Evolutionary conservation across 2,888 invertebrate genomes (phyloP).

Genomic region (Eristalis arbustorum): DNA sequence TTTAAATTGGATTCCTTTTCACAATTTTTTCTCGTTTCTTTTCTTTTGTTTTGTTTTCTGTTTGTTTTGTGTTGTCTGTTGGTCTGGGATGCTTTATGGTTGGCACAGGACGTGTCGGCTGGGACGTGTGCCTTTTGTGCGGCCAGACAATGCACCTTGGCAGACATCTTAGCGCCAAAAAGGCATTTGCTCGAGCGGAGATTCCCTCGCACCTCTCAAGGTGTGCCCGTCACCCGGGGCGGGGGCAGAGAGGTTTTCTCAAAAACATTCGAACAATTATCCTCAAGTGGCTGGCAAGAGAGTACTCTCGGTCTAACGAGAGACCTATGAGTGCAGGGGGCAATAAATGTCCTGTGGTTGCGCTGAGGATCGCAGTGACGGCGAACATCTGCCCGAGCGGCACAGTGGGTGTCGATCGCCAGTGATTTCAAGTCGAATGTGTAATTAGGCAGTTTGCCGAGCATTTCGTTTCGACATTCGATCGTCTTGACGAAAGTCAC

Average conservation of each 20-base stretch:
- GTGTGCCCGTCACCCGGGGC: conserved; percentile 47
- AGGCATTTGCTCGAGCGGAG: background rate
- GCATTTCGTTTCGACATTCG: background rate
- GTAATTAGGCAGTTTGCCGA: conserved; percentile 40
- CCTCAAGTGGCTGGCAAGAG: conserved; percentile 45
- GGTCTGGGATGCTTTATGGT: conserved; percentile 14
- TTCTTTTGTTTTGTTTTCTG: background rate
- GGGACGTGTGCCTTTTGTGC: conserved; percentile 46
- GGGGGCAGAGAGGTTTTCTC: conserved; percentile 1
- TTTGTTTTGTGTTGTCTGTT: background rate
- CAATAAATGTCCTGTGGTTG: conserved; percentile 65
- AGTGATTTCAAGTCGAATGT: conserved; percentile 49
- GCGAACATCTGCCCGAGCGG: conserved; percentile 47
- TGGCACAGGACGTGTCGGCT: background rate
- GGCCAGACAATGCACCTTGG: background rate
- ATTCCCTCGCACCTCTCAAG: conserved; percentile 47
- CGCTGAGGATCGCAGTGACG: background rate
- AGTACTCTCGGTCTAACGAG: conserved; percentile 18
- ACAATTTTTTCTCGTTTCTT: background rate
- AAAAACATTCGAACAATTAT: conserved; percentile 44
- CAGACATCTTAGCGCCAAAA: conserved; percentile 67
- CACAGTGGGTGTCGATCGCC: conserved; percentile 42
- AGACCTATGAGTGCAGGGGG: conserved; percentile 24
- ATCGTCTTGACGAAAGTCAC: background rate
- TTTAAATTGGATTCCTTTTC: conserved; percentile 66